These are phyloP conservation scores for Sebastolobus alascanus DNA, from an alignment of 2,797 vertebrate genomes.

Conservation along the genomic window DNA sequence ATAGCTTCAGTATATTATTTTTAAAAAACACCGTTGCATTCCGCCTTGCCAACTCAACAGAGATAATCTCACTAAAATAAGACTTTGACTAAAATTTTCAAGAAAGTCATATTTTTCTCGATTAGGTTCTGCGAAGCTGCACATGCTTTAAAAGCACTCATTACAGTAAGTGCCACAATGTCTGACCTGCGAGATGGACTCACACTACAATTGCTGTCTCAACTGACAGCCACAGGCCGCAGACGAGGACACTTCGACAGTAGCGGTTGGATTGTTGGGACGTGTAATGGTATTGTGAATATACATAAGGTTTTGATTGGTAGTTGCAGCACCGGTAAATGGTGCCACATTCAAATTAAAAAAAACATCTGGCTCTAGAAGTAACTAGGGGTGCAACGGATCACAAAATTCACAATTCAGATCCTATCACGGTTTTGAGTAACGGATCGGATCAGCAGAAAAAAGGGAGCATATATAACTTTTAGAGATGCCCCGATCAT, in stretches of 20 bases:
- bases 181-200: too few species aligned
- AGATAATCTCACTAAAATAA: not conserved
- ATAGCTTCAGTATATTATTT: conserved; percentile 1
- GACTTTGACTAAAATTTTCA: not conserved
- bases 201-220: not conserved
- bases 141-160: too few species aligned
- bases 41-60: not conserved
- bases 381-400: too few species aligned
- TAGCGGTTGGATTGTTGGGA: not conserved
- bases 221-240: not conserved
- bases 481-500: too few species aligned
- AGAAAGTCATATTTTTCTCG: not conserved
- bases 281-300: not conserved
- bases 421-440: too few species aligned
- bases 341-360: not conserved
- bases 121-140: too few species aligned
- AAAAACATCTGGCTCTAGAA: not conserved
- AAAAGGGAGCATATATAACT: too few species aligned
- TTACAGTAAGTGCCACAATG: too few species aligned
- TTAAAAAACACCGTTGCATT: too few species aligned
- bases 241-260: not conserved
- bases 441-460: too few species aligned
- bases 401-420: too few species aligned
- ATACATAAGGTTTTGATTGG: too few species aligned
- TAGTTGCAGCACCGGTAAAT: not conserved